A percentile compares a stretch with the other conserved stretches of the same genome.
Conservation (phyloP, 2,888 invertebrate species). For the Mythimna pallens region DNA sequence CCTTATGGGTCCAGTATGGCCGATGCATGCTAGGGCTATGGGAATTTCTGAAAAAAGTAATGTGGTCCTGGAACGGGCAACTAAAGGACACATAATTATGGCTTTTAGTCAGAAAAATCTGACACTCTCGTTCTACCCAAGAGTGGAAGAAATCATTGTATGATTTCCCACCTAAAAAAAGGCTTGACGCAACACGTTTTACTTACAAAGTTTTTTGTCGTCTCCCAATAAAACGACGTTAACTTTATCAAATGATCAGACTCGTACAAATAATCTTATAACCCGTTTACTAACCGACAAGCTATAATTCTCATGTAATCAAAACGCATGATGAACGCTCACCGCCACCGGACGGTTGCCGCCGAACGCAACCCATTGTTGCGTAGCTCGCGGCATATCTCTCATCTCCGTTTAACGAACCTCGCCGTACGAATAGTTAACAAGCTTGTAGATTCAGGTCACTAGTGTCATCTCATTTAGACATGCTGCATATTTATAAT, state of each 20-base stretch:
- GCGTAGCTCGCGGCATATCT: slow-evolving; percentile 66
- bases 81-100: too few relatives aligned
- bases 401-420: slow-evolving; percentile 65
- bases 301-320: slow-evolving; percentile 34
- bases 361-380: slow-evolving; percentile 62
- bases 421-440: slow-evolving; percentile 60
- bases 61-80: too few relatives aligned
- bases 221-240: background rate
- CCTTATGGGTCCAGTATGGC: too few relatives aligned
- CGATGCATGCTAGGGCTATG: too few relatives aligned
- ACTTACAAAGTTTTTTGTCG: too few relatives aligned
- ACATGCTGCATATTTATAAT: slow-evolving; percentile 34
- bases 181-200: background rate
- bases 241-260: background rate
- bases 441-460: slow-evolving; percentile 63
- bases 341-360: slow-evolving; percentile 35
- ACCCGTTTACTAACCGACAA: background rate
- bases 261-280: background rate
- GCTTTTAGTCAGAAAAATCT: too few relatives aligned
- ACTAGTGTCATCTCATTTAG: slow-evolving; percentile 56
- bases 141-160: too few relatives aligned
- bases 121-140: too few relatives aligned
- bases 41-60: too few relatives aligned
- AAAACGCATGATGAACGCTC: slow-evolving; percentile 39
- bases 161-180: too few relatives aligned